Percentiles rank a stretch among this genome's conserved stretches.
phyloP scores from a whole-genome alignment of 2,797 vertebrate genomes.

The Phyllotis vaccarum region DNA sequence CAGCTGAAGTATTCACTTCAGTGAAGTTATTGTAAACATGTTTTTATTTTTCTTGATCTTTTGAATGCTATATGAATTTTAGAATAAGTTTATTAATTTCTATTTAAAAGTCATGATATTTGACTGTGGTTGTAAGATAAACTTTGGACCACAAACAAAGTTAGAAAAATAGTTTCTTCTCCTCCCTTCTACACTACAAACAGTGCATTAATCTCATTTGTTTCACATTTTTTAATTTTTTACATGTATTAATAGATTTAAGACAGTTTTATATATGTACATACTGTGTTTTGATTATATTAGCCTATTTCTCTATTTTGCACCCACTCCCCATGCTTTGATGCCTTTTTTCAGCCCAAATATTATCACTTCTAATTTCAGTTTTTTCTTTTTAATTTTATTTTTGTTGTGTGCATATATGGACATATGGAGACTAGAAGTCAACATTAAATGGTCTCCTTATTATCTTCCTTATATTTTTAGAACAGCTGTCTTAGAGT shows the following conservation, averaged over 20 bases:
- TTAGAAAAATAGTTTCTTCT: not conserved
- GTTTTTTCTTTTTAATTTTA: not conserved
- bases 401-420: not conserved
- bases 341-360: not conserved
- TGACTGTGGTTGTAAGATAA: not conserved
- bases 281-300: not conserved
- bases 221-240: not conserved
- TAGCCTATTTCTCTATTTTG: not conserved
- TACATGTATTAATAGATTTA: no score
- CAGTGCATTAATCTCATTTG: not conserved
- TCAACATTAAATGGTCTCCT: not conserved
- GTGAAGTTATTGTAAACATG: not conserved
- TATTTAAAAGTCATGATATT: not conserved
- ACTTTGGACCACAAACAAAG: not conserved
- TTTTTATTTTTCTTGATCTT: slow-evolving; percentile 17
- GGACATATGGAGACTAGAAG: not conserved
- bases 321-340: not conserved
- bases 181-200: not conserved
- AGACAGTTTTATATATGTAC: no score
- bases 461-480: not conserved
- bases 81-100: slow-evolving; percentile 3
- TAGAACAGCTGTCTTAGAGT: not conserved
- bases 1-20: not conserved
- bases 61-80: not conserved
- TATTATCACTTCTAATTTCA: not conserved